Evolutionary conservation across 2,113 vertebrate genomes (phyloP).

Genomic region (Phalacrocorax brasilianus): DNA sequence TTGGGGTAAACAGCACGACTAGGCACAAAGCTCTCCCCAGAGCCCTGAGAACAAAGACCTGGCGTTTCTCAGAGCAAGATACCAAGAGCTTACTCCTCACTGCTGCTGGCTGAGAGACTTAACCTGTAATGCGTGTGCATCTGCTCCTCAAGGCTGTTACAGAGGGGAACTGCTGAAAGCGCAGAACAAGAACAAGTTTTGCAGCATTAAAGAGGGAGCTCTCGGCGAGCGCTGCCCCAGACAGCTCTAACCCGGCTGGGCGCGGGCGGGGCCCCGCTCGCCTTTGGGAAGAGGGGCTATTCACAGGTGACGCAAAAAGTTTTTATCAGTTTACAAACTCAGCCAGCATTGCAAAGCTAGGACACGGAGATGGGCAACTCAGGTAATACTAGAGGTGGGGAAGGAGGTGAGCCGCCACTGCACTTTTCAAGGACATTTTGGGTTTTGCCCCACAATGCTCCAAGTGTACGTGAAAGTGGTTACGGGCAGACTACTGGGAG

Average conservation of each 20-base stretch:
- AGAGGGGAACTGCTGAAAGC: not conserved
- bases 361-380: not conserved
- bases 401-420: not conserved
- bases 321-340: not conserved
- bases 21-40: not conserved
- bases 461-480: not conserved
- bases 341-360: accelerated
- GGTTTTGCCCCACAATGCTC: not conserved
- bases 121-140: accelerated
- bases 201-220: not conserved
- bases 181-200: constrained; percentile 15
- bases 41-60: not conserved
- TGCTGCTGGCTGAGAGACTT: not conserved
- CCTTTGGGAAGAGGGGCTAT: not conserved
- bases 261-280: not conserved
- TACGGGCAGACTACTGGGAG: not conserved
- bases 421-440: not conserved
- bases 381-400: not conserved
- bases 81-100: accelerated
- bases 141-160: not conserved
- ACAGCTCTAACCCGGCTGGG: not conserved
- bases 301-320: not conserved
- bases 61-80: not conserved
- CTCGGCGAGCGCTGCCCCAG: not conserved
- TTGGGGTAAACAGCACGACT: accelerated